Percentiles rank a stretch among this genome's conserved stretches.
phyloP scores from a whole-genome alignment of 2,113 vertebrate genomes.

The Bubo blakistoni region DNA sequence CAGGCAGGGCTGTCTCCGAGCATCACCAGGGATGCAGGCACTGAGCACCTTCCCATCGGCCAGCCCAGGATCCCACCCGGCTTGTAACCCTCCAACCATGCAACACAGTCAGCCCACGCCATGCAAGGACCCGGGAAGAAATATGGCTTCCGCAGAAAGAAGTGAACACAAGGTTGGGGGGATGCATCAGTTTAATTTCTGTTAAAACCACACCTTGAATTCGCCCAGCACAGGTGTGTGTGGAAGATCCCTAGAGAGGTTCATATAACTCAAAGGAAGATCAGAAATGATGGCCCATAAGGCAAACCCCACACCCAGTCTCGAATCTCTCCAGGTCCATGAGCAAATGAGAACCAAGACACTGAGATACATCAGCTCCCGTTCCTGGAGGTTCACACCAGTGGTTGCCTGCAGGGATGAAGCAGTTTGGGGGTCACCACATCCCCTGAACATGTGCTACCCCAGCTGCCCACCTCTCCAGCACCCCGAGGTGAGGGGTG shows the following conservation, averaged over 20 bases:
- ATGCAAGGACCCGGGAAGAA: not conserved
- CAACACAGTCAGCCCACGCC: rapidly evolving
- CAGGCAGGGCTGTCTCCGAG: not conserved
- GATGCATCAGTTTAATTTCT: not conserved
- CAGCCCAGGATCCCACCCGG: not conserved
- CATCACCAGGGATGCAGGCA: not conserved
- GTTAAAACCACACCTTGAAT: not conserved
- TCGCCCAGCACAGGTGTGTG: rapidly evolving
- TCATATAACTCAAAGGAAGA: not conserved
- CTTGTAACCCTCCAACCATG: not conserved
- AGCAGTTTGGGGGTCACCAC: not conserved
- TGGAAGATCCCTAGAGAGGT: not conserved
- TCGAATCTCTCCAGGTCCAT: not conserved
- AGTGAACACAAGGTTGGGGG: rapidly evolving
- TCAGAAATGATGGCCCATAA: not conserved
- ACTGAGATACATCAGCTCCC: not conserved
- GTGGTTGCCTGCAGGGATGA: not conserved
- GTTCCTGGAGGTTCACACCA: not conserved
- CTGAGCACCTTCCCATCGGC: rapidly evolving
- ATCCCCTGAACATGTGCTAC: not conserved
- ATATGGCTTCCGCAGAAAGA: not conserved
- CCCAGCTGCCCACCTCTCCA: not conserved
- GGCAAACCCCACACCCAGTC: not conserved
- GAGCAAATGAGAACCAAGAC: not conserved
- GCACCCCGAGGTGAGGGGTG: not conserved